Evolutionary conservation across 2,797 vertebrate genomes (phyloP).

Genomic region (Phaenicophaeus curvirostris): DNA sequence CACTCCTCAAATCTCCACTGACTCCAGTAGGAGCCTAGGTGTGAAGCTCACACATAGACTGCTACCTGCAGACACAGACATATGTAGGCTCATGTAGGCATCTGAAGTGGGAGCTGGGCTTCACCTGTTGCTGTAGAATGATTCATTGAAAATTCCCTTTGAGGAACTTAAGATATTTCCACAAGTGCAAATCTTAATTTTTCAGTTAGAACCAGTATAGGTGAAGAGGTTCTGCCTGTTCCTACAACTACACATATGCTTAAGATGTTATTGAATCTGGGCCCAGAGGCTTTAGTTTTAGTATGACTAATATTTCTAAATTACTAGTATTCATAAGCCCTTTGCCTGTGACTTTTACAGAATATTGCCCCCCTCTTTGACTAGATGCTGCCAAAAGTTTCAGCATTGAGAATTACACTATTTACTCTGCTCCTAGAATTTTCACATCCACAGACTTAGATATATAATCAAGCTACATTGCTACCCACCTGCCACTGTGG

Average conservation of each 20-base stretch:
- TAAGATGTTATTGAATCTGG: neutral
- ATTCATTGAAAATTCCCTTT: neutral
- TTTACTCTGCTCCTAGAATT: neutral
- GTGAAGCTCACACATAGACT: neutral
- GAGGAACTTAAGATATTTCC: neutral
- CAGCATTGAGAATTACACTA: fast-evolving
- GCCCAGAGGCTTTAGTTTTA: neutral
- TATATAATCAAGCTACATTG: neutral
- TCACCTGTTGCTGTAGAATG: neutral
- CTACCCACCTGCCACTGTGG: neutral
- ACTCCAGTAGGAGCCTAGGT: neutral
- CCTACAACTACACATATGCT: neutral
- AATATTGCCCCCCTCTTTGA: neutral
- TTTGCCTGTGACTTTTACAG: neutral
- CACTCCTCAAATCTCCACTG: neutral
- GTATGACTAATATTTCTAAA: neutral
- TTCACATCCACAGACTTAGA: neutral
- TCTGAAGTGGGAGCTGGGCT: neutral
- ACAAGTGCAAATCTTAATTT: neutral
- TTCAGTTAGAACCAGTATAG: neutral
- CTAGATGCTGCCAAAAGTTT: neutral
- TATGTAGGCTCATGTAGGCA: neutral
- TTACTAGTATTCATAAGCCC: neutral
- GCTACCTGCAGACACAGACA: neutral
- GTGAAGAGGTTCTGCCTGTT: neutral